These are phyloP conservation scores for Drosophila bifasciata DNA, from an alignment of 1,140 invertebrate genomes.

Conservation along the genomic window DNA sequence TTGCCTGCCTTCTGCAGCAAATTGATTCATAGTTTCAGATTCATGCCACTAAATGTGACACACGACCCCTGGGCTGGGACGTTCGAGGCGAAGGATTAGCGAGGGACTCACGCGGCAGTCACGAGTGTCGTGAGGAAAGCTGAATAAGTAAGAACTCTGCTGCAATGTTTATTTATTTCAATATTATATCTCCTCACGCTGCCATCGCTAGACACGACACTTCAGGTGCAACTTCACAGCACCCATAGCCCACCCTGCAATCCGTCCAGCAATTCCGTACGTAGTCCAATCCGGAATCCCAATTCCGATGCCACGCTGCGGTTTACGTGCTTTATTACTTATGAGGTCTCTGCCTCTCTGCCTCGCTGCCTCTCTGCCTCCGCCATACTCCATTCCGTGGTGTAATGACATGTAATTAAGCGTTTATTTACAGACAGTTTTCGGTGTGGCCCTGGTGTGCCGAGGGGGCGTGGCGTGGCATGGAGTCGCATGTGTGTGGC, in stretches of 20 bases:
- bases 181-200: too few species aligned
- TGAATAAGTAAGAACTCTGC: too few species aligned
- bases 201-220: too few species aligned
- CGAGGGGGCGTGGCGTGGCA: constrained; percentile 20
- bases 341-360: constrained; percentile 60
- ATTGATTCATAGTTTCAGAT: constrained; percentile 73
- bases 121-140: too few species aligned
- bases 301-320: constrained; percentile 49
- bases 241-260: background rate
- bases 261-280: constrained; percentile 12
- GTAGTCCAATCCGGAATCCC: constrained; percentile 21
- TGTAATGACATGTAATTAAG: constrained; percentile 82
- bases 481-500: constrained; percentile 35
- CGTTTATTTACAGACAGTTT: constrained; percentile 76
- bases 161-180: too few species aligned
- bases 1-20: constrained; percentile 59
- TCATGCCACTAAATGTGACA: constrained; percentile 71
- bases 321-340: constrained; percentile 76
- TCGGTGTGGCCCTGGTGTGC: constrained; percentile 13
- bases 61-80: constrained; percentile 14
- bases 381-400: constrained; percentile 15
- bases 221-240: background rate
- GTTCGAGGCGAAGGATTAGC: background rate
- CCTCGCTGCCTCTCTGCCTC: constrained; percentile 6
- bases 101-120: background rate